Conservation (phyloP, 1,140 invertebrate species). For the Frieseomelitta varia region DNA sequence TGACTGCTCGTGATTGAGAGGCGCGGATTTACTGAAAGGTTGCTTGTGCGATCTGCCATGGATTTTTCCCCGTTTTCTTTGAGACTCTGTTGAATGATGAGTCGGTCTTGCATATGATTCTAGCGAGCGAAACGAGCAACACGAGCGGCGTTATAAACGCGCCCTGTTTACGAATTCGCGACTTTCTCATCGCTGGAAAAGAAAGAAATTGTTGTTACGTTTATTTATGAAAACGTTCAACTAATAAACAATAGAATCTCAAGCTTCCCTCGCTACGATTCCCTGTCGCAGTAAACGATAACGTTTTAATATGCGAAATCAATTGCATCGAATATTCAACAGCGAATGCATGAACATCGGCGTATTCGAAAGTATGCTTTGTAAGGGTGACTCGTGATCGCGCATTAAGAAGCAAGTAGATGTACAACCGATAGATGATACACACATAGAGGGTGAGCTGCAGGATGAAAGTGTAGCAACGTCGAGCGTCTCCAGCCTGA, state of each 20-base stretch:
- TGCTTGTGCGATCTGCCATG: too few species aligned
- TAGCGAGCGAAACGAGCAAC: background rate
- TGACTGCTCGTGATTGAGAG: background rate
- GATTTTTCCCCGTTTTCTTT: background rate
- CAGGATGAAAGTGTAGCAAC: background rate
- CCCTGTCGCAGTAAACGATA: too few species aligned
- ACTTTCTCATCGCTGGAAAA: background rate
- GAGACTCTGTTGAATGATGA: too few species aligned
- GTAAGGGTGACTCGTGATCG: conserved; percentile 12
- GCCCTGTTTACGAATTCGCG: background rate
- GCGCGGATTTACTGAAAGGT: background rate
- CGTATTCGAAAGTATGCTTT: background rate
- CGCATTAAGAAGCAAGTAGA: conserved; percentile 11
- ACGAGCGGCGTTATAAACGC: background rate
- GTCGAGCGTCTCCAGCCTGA: background rate
- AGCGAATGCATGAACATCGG: background rate
- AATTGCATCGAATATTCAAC: background rate
- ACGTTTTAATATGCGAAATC: background rate
- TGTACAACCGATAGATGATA: background rate
- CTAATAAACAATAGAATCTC: background rate
- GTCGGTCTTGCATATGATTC: background rate
- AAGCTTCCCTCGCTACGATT: too few species aligned
- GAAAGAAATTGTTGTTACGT: too few species aligned
- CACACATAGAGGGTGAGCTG: background rate
- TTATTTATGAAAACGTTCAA: too few species aligned